A percentile compares a stretch with the other conserved stretches of the same genome.
phyloP scores from a whole-genome alignment of 2,113 vertebrate species.

The Anolis sagrei region DNA sequence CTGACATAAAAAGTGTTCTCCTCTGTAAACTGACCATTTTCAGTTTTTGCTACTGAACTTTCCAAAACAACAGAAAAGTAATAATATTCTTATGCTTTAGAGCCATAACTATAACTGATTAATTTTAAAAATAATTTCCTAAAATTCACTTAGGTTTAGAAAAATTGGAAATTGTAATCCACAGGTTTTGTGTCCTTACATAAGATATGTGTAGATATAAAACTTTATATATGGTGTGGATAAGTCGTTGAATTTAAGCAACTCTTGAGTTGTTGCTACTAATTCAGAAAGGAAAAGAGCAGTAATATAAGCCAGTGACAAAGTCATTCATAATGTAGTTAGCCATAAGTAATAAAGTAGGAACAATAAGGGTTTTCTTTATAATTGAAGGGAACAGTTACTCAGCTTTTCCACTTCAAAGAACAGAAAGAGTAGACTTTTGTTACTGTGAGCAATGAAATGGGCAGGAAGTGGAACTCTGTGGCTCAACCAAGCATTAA shows the following conservation, averaged over 20 bases:
- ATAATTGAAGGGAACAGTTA: constrained; percentile 78
- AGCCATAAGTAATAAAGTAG: constrained; percentile 78
- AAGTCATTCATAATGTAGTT: constrained; percentile 50
- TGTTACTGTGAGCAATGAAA: constrained; percentile 76
- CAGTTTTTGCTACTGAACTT: background rate
- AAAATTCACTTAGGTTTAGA: background rate
- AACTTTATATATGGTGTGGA: background rate
- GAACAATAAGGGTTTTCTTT: constrained; percentile 82
- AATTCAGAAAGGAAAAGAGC: constrained; percentile 37
- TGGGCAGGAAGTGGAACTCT: constrained; percentile 70
- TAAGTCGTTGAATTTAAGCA: background rate
- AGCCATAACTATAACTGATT: background rate
- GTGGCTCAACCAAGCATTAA: constrained; percentile 77
- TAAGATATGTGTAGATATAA: background rate
- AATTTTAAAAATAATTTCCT: background rate
- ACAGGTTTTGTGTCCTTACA: background rate
- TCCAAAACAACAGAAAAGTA: background rate
- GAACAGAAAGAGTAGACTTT: constrained; percentile 80
- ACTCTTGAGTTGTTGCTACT: background rate
- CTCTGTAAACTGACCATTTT: background rate
- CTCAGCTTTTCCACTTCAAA: constrained; percentile 84
- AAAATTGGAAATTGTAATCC: background rate
- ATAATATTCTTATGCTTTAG: background rate
- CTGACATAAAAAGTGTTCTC: too few species aligned
- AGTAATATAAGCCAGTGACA: constrained; percentile 38